Base-by-base conservation (phyloP, 2,888 invertebrate genomes). In the Pristionchus japonicus region DNA sequence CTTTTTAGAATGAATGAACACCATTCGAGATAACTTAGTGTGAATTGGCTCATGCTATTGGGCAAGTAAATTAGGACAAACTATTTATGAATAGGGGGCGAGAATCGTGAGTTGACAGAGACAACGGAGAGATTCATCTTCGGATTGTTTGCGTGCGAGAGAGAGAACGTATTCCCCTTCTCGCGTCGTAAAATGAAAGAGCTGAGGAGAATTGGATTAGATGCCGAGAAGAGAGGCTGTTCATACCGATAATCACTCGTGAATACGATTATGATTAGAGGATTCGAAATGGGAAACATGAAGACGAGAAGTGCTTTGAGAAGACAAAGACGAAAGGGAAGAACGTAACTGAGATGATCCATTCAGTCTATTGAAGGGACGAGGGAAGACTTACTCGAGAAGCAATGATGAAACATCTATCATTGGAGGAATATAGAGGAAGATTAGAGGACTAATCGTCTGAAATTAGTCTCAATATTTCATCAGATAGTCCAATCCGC, bases 261-360 rank as follows among this genome's bases (percentile, higher is more conserved):
- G 49, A 86, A 86, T 20, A 70, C 7, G 15, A 86, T 17, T 1
- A 86, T 86, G 15, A 34, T 37, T 13, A 86, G 49, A 3, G 86
- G 86, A 34, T 86, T 86, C 17, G 86, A 47, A 27, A 86, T 70
- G 7, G 86, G 86, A n/a, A 86, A 86, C 17, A 86, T 49, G 31
- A 37, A 86, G 31, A 86, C 86, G 13, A 86, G 9, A 20, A 86
- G 11, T 9, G 86, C 86, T 70, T 86, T 86, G 4, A n/a, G 23
- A 23, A 86, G 70, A 23, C 86, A 86, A 9, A 86, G 13, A 9
- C 13, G 34, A 2, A 86, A 34, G 13, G 86, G 86, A 3, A 86
- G 49, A 23, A 3, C 3, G 86, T 57, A 70, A 49, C 86, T 86
- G 86, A 27, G 34, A 23, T 64, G 3, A 1, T 6, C 3, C 64